phyloP scores from a whole-genome alignment of 2,888 invertebrate species.

The Ferdinandea cuprea region DNA sequence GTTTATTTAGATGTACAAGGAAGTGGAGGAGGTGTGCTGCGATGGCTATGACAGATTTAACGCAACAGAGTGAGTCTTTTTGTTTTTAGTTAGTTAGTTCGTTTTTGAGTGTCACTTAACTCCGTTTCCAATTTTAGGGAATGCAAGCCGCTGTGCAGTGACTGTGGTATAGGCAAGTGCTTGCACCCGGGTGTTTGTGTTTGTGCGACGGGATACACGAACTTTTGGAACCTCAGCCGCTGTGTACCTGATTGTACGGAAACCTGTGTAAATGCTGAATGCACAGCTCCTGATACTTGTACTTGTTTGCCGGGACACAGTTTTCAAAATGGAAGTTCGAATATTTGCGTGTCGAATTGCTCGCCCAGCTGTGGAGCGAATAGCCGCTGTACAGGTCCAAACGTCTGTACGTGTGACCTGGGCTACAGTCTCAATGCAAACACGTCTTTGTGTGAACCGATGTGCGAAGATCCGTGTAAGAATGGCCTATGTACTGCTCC shows the following conservation, averaged over 20 bases:
- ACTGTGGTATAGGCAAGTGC: conserved; percentile 79
- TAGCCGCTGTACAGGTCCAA: conserved; percentile 84
- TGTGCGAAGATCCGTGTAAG: conserved; percentile 78
- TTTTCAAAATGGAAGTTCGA: conserved; percentile 76
- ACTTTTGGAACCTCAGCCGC: conserved; percentile 75
- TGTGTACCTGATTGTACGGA: conserved; percentile 79
- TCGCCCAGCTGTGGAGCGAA: conserved; percentile 80
- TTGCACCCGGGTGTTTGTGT: conserved; percentile 78
- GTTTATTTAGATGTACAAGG: conserved; percentile 77
- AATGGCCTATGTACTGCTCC: conserved; percentile 82
- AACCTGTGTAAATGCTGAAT: conserved; percentile 78
- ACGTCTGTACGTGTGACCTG: conserved; percentile 85
- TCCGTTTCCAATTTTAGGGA: conserved; percentile 75
- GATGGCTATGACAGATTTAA: conserved; percentile 78
- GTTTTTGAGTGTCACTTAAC: no score
- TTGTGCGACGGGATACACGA: conserved; percentile 79
- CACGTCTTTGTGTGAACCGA: conserved; percentile 77
- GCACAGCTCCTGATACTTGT: conserved; percentile 79
- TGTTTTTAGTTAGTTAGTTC: no score
- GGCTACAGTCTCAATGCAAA: conserved; percentile 81
- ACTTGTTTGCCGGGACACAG: conserved; percentile 78
- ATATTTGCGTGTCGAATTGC: conserved; percentile 81
- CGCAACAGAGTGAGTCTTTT: conserved; percentile 75
- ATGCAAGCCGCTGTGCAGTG: conserved; percentile 80
- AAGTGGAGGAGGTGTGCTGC: conserved; percentile 79